These are phyloP conservation scores for Sibirionetta formosa DNA, from an alignment of 2,797 vertebrate species.

Conservation along the genomic window DNA sequence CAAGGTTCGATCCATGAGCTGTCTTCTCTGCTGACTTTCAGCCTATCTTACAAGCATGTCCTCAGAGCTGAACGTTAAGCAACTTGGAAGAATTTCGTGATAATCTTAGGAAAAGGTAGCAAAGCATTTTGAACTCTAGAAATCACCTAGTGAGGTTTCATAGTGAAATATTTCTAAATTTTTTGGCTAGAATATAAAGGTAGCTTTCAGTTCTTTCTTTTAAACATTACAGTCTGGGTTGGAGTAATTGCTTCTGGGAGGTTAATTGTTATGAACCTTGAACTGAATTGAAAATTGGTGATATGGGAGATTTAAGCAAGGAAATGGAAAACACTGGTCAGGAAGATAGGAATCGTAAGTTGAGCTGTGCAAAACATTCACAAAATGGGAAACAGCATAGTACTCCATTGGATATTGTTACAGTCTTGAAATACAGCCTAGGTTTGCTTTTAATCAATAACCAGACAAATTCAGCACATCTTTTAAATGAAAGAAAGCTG, in stretches of 20 bases:
- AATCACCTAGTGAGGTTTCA: background rate
- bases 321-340: background rate
- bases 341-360: background rate
- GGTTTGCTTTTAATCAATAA: background rate
- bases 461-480: background rate
- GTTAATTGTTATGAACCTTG: background rate
- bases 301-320: background rate
- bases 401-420: background rate
- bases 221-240: background rate
- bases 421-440: background rate
- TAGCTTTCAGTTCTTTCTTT: background rate
- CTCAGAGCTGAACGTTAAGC: background rate
- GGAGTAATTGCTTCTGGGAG: background rate
- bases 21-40: background rate
- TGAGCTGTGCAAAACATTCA: background rate
- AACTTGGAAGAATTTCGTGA: background rate
- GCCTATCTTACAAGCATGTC: background rate
- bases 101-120: background rate
- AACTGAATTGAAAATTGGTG: background rate
- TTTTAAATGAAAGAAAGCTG: background rate
- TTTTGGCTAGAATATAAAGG: background rate
- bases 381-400: background rate
- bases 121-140: background rate
- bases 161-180: background rate
- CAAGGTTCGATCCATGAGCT: background rate